Base-by-base conservation (phyloP, 1,140 invertebrate genomes). In the Platyscapa corneri region DNA sequence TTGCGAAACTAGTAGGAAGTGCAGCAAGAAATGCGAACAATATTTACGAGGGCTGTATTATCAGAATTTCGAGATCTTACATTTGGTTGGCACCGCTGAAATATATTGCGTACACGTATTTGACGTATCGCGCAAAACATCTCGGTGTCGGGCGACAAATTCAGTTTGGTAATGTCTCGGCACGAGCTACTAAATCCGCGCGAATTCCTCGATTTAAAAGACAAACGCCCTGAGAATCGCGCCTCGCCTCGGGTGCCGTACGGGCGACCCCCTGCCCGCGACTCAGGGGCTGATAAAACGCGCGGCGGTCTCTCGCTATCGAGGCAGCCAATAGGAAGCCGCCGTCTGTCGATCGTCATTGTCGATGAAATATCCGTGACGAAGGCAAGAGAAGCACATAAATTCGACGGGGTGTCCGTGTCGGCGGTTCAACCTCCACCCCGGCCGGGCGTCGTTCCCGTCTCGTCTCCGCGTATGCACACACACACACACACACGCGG, bases 271-370 rank as follows among this genome's bases (percentile, higher is more conserved):
- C 67, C n/a, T 8, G 42, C 34, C 18, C 39, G 53, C 12, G 0
- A 12, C 27, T 6, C 27, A n/a, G 72, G n/a, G 12, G 83, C 85
- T 89, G 88, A 90, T 89, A 89, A 90, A 90, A 89, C 83, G 89
- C 86, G 83, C 20, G 75, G 34, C 67, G 80, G 39, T 46, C 79
- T 70, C 70, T 37, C 67, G 32, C 5, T 6, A 70, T 37, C 72
- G 0, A 56, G 49, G 32, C 65, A 65, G 79, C 79, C 79, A 72
- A 82, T 82, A 53, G 80, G 80, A 74, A 56, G 49, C 60, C 34
- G 80, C 64, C 42, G 30, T 49, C 84, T 53, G 79, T 60, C 84
- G 76, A 78, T 79, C 77, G 65, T 46, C 70, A 56, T 77, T 79
- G 76, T 74, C 86, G 89, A 86, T 88, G 88, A 86, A 88, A 89